Evolutionary conservation across 2,888 invertebrate species (phyloP).

Genomic region (Oscheius sp.): DNA sequence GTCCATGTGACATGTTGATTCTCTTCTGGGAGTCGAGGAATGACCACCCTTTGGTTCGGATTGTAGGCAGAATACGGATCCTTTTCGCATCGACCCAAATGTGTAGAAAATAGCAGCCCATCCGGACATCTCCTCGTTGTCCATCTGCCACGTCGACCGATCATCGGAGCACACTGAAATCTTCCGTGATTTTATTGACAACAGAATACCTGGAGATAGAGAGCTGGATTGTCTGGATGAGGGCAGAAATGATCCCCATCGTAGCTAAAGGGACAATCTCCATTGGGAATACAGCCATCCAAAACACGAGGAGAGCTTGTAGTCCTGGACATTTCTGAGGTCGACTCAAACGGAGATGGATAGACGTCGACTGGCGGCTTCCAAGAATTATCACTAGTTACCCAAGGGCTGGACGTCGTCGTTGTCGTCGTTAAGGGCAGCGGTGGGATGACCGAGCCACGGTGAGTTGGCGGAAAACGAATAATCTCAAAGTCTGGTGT

Average conservation of each 20-base stretch:
- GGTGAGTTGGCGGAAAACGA: conserved; percentile 34
- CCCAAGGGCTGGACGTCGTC: conserved; percentile 1
- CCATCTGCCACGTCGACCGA: conserved; percentile 51
- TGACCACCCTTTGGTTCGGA: conserved; percentile 49
- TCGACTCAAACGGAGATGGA: not conserved
- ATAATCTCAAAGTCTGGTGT: conserved; percentile 26
- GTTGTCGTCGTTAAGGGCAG: conserved; percentile 2
- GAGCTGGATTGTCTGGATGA: conserved; percentile 42
- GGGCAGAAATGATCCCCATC: conserved; percentile 50
- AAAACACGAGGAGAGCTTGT: conserved; percentile 1
- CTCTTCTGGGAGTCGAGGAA: conserved; percentile 50
- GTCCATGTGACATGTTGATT: conserved; percentile 47
- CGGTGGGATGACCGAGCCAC: conserved; percentile 7
- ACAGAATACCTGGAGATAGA: conserved; percentile 24
- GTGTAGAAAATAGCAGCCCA: conserved; percentile 46
- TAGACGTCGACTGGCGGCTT: conserved; percentile 30
- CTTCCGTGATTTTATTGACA: not conserved
- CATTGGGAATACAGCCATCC: conserved; percentile 43
- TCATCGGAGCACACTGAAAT: conserved; percentile 55
- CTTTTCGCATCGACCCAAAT: conserved; percentile 52
- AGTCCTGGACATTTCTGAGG: not conserved
- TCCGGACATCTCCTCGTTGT: conserved; percentile 52
- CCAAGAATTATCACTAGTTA: conserved; percentile 14
- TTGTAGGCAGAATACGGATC: conserved; percentile 40
- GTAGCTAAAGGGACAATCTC: conserved; percentile 51